These are phyloP conservation scores for Ellobius talpinus DNA, from an alignment of 2,113 vertebrate genomes.

Conservation along the genomic window DNA sequence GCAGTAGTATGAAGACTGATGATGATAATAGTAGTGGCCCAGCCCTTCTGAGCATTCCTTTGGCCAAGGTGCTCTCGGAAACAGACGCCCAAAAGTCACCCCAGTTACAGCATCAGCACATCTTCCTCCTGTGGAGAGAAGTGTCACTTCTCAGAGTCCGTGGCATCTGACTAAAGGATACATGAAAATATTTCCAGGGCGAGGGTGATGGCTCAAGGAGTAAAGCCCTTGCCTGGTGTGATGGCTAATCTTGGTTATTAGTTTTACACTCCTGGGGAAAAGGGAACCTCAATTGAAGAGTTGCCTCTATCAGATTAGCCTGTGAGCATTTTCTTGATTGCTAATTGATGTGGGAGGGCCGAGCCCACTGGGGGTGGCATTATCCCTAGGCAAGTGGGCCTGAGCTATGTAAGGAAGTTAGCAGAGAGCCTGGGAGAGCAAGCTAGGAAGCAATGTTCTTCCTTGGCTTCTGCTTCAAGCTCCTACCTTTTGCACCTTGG, in stretches of 20 bases:
- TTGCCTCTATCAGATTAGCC: not conserved
- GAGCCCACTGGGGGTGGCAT: not conserved
- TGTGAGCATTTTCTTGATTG: not conserved
- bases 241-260: not conserved
- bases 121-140: not conserved
- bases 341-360: not conserved
- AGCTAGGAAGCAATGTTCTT: not conserved
- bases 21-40: not conserved
- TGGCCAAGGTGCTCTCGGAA: not conserved
- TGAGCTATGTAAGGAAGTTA: not conserved
- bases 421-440: not conserved
- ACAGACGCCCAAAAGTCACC: constrained; percentile 12
- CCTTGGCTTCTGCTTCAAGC: not conserved
- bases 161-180: not conserved
- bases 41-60: not conserved
- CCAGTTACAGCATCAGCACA: not conserved
- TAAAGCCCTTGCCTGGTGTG: not conserved
- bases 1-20: constrained; percentile 15
- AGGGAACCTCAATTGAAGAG: not conserved
- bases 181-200: not conserved
- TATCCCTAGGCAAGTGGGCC: not conserved
- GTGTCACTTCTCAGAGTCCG: not conserved
- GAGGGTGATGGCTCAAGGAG: not conserved
- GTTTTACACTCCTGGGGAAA: not conserved
- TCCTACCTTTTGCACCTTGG: not conserved